Evolutionary conservation across 37 sponge, comb jelly and placozoan genomes (phyloP), one percentile per base, ranked within the genome.

Genomic region (Haliclona indistincta): DNA sequence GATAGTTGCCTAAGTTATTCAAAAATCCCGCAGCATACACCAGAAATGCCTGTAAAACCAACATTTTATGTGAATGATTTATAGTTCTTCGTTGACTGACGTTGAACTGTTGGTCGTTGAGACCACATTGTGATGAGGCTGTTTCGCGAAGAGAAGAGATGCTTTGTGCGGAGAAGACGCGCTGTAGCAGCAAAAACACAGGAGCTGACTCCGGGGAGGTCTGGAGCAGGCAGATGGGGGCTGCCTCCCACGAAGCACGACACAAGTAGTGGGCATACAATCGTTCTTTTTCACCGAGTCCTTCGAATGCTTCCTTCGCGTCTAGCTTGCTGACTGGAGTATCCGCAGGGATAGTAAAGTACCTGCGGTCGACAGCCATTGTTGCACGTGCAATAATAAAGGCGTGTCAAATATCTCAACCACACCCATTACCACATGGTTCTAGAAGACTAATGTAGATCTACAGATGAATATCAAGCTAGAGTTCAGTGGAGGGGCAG

Each of bases 401-500:
- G n/a, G n/a, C n/a, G n/a, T n/a, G n/a, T n/a, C n/a, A n/a, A n/a
- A n/a, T n/a, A n/a, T n/a, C n/a, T n/a, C n/a, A n/a, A n/a, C n/a
- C n/a, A n/a, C n/a, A n/a, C n/a, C n/a, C n/a, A n/a, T n/a, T n/a
- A n/a, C n/a, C n/a, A n/a, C n/a, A n/a, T n/a, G n/a, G n/a, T n/a
- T n/a, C n/a, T n/a, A n/a, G n/a, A n/a, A n/a, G n/a, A n/a, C n/a
- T n/a, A n/a, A n/a, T n/a, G n/a, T n/a, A 56, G 45, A 2, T 66
- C 66, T 73, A 76, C n/a, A 41, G 17, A 30, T 96, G 73, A 80
- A 76, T 49, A 74, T 92, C 2, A 56, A 63, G 0, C n/a, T 96
- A 0, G 97, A 96, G 77, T 89, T 96, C 65, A 77, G 88, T 81
- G 99, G 99, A 28, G 99, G 99, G 7, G 96, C 99, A 19, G 99